phyloP scores from a whole-genome alignment of 2,888 invertebrate species.

The Helobdella robusta region DNA sequence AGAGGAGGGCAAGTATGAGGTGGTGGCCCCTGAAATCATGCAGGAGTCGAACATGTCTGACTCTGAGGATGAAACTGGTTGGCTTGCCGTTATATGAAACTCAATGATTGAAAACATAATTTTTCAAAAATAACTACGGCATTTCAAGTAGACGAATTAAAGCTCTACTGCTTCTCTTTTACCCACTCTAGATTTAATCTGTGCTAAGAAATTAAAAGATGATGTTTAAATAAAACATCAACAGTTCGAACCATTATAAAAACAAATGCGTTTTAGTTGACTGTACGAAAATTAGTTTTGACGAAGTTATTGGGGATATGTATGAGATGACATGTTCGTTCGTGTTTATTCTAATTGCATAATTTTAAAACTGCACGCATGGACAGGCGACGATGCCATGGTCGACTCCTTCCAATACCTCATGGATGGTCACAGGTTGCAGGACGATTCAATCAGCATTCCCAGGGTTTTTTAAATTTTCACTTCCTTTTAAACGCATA shows the following conservation, averaged over 20 bases:
- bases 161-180: no score
- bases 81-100: background rate
- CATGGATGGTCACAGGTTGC: slow-evolving; percentile 28
- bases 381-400: slow-evolving; percentile 24
- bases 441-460: slow-evolving; percentile 33
- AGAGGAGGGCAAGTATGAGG: slow-evolving; percentile 88
- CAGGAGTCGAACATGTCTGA: slow-evolving; percentile 98
- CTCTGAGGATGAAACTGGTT: slow-evolving; percentile 97
- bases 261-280: background rate
- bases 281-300: background rate
- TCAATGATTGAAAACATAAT: background rate
- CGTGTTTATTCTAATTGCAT: no score
- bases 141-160: no score
- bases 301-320: no score
- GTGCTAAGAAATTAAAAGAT: no score
- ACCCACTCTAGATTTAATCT: no score
- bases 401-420: slow-evolving; percentile 30
- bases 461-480: slow-evolving; percentile 30
- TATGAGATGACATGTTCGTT: no score
- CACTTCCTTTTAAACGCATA: no score
- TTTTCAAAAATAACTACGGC: no score
- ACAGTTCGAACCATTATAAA: no score
- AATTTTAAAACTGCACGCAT: slow-evolving; percentile 13
- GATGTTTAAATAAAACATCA: no score
- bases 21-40: slow-evolving; percentile 97